Percentiles rank a stretch among this genome's conserved stretches.
Evolutionary conservation across 2,888 invertebrate species (phyloP).

Genomic region (Orthonychiurus folsomi): DNA sequence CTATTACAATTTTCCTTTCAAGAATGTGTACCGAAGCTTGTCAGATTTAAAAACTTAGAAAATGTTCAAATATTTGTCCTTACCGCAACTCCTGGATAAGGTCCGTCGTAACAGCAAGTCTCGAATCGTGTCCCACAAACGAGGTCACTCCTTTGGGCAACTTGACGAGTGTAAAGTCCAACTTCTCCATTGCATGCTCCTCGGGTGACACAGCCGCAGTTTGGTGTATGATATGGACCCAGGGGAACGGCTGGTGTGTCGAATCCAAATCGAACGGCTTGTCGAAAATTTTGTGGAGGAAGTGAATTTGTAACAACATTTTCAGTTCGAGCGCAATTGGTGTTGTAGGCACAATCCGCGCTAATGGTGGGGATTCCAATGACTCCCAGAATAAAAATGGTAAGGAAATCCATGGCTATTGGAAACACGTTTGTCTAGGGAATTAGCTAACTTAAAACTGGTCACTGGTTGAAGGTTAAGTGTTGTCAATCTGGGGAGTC

Average conservation of each 20-base stretch:
- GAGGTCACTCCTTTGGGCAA: slow-evolving; percentile 18
- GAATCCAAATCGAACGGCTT: background rate
- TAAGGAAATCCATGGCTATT: no score
- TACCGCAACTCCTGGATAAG: slow-evolving; percentile 33
- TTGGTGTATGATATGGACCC: slow-evolving; percentile 14
- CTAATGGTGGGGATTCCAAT: no score
- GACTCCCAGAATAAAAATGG: no score
- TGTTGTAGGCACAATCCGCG: no score
- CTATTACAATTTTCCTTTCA: background rate
- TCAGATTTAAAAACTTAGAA: slow-evolving; percentile 2
- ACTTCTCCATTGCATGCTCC: slow-evolving; percentile 17
- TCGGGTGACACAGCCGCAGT: slow-evolving; percentile 27
- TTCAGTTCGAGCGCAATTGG: no score
- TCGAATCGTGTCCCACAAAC: slow-evolving; percentile 23
- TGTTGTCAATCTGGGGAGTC: no score
- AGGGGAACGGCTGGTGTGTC: background rate
- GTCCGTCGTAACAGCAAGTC: slow-evolving; percentile 28
- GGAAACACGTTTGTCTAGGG: no score
- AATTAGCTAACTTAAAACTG: no score
- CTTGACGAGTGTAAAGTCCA: slow-evolving; percentile 11
- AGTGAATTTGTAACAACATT: no score
- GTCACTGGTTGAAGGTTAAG: no score
- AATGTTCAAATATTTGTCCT: slow-evolving; percentile 12
- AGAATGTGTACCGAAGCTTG: background rate
- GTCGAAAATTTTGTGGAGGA: no score